Evolutionary conservation across 1,140 invertebrate species (phyloP).

Genomic region (Brachionus rotundiformis): DNA sequence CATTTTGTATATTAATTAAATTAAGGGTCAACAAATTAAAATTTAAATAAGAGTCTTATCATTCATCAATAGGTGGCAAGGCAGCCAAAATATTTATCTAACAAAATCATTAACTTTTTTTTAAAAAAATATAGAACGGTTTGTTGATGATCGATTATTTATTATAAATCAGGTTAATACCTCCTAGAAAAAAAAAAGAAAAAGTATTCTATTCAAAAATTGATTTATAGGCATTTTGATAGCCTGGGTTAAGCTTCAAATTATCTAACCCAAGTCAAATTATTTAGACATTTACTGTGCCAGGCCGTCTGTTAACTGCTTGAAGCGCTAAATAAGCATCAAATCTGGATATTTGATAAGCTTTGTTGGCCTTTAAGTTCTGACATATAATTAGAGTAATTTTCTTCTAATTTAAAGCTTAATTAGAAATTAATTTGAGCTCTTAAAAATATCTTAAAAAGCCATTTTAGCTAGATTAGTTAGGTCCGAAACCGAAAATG

Average conservation of each 20-base stretch:
- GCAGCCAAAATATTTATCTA: neutral
- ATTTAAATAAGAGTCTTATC: neutral
- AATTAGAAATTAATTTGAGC: slow-evolving; percentile 22
- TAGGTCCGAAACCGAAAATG: neutral
- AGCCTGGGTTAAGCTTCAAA: neutral
- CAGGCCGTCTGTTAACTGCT: slow-evolving; percentile 1
- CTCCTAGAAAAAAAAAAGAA: too few species aligned
- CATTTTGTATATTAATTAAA: too few species aligned
- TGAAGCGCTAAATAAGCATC: neutral
- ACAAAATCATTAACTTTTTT: neutral
- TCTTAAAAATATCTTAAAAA: neutral
- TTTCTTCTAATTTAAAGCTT: slow-evolving; percentile 10
- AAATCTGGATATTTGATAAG: slow-evolving; percentile 3
- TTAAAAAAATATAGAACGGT: neutral
- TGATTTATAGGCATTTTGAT: slow-evolving; percentile 2
- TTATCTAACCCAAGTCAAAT: neutral
- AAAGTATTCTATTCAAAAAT: neutral
- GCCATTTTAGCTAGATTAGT: neutral
- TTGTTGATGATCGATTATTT: slow-evolving; percentile 6
- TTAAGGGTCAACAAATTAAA: too few species aligned
- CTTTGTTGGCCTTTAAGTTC: neutral
- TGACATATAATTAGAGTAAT: slow-evolving; percentile 17
- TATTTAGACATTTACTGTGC: slow-evolving; percentile 7
- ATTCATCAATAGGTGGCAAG: neutral
- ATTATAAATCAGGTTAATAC: slow-evolving; percentile 7